Evolutionary conservation across 2,797 vertebrate genomes (phyloP), one percentile per base, ranked within the genome.

Genomic region (Phalloptychus januarius): DNA sequence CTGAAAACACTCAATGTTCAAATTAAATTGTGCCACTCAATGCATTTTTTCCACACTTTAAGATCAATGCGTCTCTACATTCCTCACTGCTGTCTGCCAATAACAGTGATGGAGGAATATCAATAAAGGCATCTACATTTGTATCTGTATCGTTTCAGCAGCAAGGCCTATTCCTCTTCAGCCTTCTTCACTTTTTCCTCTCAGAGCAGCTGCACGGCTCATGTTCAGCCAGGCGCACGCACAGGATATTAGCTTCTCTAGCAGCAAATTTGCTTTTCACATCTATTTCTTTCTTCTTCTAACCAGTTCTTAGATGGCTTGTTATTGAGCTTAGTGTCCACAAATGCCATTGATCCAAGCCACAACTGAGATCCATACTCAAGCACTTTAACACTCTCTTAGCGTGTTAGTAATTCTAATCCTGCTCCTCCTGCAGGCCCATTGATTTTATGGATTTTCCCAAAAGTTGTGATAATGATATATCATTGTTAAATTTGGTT

Each of bases 401-500:
- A 97, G 97, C 95, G 95, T 97, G 98, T 96, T 91, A 97, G 97
- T 96, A 96, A 97, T 98, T 97, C 97, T 99, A 99, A 99, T 98
- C 98, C 98, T 95, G 95, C 96, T 96, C 96, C 97, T 96, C 96
- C 96, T 96, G 97, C 97, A 97, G 97, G 96, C 96, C 95, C 96
- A 99, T 98, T 97, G 98, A 99, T 99, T 99, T 97, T 98, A 99
- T 99, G 97, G 98, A 98, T 99, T 97, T 97, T 96, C 94, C 95
- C 95, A 96, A 98, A 99, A 99, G 97, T 99, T 99, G 98, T 97
- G 97, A 99, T 99, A 99, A 99, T 99, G 98, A 99, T 98, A 97
- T 97, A 98, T 99, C 97, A 99, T 99, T 99, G 98, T 98, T 99
- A 98, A 98, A 99, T 99, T 98, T 99, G 97, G 97, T 97, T 98